Percentiles rank a stretch among this genome's conserved stretches.
Conservation (phyloP, 2,888 invertebrate genomes). For the Athalia rosae region DNA sequence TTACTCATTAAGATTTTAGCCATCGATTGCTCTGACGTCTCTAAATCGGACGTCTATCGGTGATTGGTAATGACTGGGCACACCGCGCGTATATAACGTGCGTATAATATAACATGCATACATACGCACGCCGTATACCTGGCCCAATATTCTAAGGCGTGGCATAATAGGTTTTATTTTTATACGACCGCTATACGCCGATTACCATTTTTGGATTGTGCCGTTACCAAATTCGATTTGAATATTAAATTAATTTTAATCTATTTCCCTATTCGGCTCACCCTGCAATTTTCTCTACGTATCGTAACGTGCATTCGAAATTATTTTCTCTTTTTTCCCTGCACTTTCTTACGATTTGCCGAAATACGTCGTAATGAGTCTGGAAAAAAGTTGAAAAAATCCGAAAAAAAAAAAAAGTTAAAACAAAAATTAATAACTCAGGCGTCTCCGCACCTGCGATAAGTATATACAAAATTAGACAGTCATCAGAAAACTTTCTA, state of each 20-base stretch:
- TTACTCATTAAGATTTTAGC: slow-evolving; percentile 48
- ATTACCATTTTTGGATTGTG: slow-evolving; percentile 46
- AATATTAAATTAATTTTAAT: slow-evolving; percentile 42
- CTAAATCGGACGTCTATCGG: slow-evolving; percentile 28
- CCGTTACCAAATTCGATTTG: slow-evolving; percentile 46
- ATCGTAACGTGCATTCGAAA: not conserved
- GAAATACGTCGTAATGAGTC: too few species aligned
- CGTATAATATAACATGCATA: too few species aligned
- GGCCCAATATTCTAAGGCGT: slow-evolving; percentile 46
- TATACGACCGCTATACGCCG: not conserved
- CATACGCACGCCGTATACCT: not conserved
- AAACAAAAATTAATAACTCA: not conserved
- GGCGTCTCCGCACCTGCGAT: not conserved
- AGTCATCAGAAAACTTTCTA: slow-evolving; percentile 36
- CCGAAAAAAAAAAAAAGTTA: not conserved
- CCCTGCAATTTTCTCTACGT: slow-evolving; percentile 34
- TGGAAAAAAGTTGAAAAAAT: too few species aligned
- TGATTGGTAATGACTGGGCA: slow-evolving; percentile 48
- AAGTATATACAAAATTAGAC: slow-evolving; percentile 23
- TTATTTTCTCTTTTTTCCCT: slow-evolving; percentile 12
- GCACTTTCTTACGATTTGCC: slow-evolving; percentile 47
- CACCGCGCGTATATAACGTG: not conserved
- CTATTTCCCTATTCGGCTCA: slow-evolving; percentile 12
- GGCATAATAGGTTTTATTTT: slow-evolving; percentile 46
- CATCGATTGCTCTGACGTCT: slow-evolving; percentile 46